Base-by-base conservation (phyloP, 2,797 vertebrate genomes). In the Rhabdophis nuchalis region DNA sequence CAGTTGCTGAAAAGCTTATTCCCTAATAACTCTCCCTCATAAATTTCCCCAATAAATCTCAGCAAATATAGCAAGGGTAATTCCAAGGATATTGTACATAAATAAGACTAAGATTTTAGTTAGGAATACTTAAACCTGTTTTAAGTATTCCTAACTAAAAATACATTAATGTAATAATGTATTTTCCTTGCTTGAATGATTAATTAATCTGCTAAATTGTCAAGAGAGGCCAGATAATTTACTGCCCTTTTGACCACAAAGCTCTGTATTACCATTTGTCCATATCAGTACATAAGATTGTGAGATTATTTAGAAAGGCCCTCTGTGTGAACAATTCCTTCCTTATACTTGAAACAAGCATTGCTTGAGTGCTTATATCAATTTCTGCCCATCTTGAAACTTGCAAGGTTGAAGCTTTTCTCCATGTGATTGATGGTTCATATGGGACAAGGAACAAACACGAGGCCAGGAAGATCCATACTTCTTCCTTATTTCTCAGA, bases 321-420 rank as follows among this genome's bases (percentile, higher is more conserved):
- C 92, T 91, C 68, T 85, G 68, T 91, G 92, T 91, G 57, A 93
- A 86, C 32, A 88, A 60, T 36, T 56, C 68, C 68, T 85, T 88
- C 86, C 86, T 93, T 54, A 91, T 93, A 93, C 85, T 91, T 91
- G 89, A 93, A 91, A 88, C 68, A 91, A 90, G 89, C 50, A 64
- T 90, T 86, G 92, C 92, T 91, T 88, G 89, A 93, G 89, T 91
- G 92, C 89, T 93, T 93, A 91, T 91, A 91, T 93, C 92, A 93
- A 93, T 93, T 91, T 91, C 92, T 93, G 86, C 92, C 89, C 89
- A 88, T 91, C 68, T 93, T 50, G 36, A 88, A 91, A 72, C 92
- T 72, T 93, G 89, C 92, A 93, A 93, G 92, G 89, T 91, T 93
- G 92, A 91, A 93, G 92, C 92, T 93, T 93, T 93, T 93, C 92